Conservation (phyloP, 2,888 invertebrate species). For the Cantharis flavilabris region DNA sequence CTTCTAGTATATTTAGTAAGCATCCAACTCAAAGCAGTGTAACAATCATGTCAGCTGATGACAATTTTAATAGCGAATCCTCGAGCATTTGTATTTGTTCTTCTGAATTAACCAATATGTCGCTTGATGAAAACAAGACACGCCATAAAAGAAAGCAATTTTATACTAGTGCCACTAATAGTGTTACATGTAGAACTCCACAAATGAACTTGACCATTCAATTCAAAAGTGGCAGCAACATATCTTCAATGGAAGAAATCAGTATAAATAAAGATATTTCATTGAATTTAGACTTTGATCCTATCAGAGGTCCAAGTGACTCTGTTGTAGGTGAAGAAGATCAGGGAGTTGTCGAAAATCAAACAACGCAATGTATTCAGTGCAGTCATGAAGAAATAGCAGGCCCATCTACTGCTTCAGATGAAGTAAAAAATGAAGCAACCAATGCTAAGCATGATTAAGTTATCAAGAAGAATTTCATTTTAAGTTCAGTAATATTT, state of each 20-base stretch:
- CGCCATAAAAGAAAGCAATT: not conserved
- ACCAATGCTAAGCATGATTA: not conserved
- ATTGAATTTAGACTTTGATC: not conserved
- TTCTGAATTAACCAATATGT: not conserved
- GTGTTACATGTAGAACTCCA: not conserved
- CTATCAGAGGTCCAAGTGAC: not conserved
- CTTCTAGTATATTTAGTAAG: not conserved
- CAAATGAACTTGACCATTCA: not conserved
- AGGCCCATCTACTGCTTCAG: not conserved
- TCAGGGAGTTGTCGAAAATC: not conserved
- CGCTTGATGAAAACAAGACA: not conserved
- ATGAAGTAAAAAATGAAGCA: not conserved
- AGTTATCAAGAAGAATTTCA: not conserved
- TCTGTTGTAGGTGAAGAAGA: not conserved
- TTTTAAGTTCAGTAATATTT: not conserved
- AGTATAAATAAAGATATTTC: not conserved
- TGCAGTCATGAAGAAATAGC: not conserved
- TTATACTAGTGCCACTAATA: not conserved
- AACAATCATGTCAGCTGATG: not conserved
- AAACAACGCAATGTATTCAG: not conserved
- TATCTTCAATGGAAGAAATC: not conserved
- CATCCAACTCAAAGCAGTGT: not conserved
- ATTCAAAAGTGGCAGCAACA: not conserved
- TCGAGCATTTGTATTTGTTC: not conserved
- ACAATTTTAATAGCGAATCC: not conserved